Percentiles rank a stretch among this genome's conserved stretches.
Evolutionary conservation across 1,140 invertebrate species (phyloP).

Genomic region (Reticulitermes speratus): DNA sequence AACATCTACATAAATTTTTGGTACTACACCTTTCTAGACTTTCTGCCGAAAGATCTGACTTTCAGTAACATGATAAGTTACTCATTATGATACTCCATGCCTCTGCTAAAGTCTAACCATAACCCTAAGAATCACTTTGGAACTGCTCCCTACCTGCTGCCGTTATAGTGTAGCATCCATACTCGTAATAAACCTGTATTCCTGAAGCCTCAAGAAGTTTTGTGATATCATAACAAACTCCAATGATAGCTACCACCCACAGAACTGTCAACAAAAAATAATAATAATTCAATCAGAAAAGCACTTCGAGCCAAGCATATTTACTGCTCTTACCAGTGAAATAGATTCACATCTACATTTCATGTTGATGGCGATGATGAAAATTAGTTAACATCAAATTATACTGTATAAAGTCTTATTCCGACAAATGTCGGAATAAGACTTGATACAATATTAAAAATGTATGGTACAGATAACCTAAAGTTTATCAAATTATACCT

Average conservation of each 20-base stretch:
- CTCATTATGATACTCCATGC: background rate
- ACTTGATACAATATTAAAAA: too few species aligned
- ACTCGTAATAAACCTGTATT: constrained; percentile 54
- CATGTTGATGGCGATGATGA: background rate
- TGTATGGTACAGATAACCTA: too few species aligned
- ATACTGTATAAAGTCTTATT: too few species aligned
- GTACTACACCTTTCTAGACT: too few species aligned
- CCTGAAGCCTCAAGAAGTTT: constrained; percentile 48
- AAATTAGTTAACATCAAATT: too few species aligned
- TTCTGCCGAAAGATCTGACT: too few species aligned
- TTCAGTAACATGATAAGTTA: too few species aligned
- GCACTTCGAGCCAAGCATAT: too few species aligned
- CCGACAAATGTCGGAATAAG: too few species aligned
- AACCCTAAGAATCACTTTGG: too few species aligned
- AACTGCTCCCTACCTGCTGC: constrained; percentile 48
- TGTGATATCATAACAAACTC: constrained; percentile 55
- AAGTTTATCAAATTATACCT: too few species aligned
- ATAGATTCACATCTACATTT: background rate
- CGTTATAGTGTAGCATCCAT: constrained; percentile 56
- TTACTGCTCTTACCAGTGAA: background rate
- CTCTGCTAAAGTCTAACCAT: background rate
- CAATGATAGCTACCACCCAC: constrained; percentile 55
- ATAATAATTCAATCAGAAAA: background rate
- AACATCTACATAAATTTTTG: too few species aligned
- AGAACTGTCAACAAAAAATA: constrained; percentile 43